Percentiles rank a stretch among this genome's conserved stretches.
These are phyloP conservation scores for Artibeus lituratus DNA, from an alignment of 2,797 vertebrate species.

Conservation along the genomic window DNA sequence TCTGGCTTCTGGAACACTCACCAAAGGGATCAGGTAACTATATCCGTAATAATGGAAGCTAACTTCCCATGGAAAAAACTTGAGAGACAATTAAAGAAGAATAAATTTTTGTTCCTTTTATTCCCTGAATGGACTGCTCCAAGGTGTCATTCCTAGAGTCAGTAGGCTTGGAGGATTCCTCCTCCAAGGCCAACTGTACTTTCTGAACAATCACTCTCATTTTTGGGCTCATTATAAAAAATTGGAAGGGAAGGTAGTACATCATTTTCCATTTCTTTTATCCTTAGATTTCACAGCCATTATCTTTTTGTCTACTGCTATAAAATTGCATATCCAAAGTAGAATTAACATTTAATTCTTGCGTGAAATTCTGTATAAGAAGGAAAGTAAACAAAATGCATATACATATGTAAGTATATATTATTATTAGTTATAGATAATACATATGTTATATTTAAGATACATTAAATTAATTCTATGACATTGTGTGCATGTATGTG, in stretches of 20 bases:
- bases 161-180: not conserved
- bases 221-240: not conserved
- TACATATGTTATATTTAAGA: not conserved
- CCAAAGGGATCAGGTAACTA: not conserved
- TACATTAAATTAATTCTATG: not conserved
- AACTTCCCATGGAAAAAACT: not conserved
- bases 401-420: not conserved
- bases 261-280: not conserved
- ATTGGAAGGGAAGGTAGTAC: not conserved
- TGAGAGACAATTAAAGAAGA: not conserved
- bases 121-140: not conserved
- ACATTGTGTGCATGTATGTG: too few relatives aligned
- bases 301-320: not conserved
- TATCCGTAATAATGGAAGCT: not conserved
- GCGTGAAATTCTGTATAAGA: not conserved
- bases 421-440: not conserved
- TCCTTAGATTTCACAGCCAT: not conserved
- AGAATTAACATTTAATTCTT: not conserved
- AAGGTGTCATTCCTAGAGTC: not conserved
- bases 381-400: not conserved
- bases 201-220: not conserved
- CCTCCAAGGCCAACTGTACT: not conserved
- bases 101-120: not conserved
- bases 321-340: not conserved
- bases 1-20: not conserved